These are phyloP conservation scores for Lepus europaeus DNA, from an alignment of 2,113 vertebrate genomes.

Conservation along the genomic window DNA sequence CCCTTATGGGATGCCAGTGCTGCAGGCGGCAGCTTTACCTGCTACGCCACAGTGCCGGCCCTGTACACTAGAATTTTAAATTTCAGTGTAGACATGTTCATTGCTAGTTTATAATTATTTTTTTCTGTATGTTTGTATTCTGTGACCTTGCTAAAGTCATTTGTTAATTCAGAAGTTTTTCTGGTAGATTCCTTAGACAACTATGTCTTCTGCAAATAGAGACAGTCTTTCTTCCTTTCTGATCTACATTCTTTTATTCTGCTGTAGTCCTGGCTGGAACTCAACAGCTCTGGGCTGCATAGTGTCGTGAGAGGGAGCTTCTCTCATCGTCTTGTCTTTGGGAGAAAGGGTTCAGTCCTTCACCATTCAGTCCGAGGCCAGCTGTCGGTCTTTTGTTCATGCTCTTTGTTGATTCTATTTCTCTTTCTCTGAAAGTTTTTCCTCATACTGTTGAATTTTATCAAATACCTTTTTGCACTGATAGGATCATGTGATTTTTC, in stretches of 20 bases:
- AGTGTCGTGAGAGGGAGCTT: not conserved
- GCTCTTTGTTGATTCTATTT: not conserved
- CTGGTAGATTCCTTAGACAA: not conserved
- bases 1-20: too few relatives aligned
- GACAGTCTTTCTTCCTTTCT: not conserved
- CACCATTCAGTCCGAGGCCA: not conserved
- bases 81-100: not conserved
- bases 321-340: not conserved
- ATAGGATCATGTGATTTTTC: not conserved
- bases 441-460: too few relatives aligned
- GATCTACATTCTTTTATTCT: not conserved
- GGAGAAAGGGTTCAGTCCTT: not conserved
- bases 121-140: not conserved
- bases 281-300: not conserved
- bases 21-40: too few relatives aligned
- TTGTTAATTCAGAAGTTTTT: not conserved
- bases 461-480: not conserved
- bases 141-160: not conserved
- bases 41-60: not conserved
- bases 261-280: not conserved
- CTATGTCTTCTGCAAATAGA: too few relatives aligned
- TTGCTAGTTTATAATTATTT: not conserved
- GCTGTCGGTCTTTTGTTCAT: not conserved
- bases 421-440: not conserved
- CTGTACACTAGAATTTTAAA: not conserved